Conservation (phyloP, 1,140 invertebrate species). For the Pemphigus obesinymphae region DNA sequence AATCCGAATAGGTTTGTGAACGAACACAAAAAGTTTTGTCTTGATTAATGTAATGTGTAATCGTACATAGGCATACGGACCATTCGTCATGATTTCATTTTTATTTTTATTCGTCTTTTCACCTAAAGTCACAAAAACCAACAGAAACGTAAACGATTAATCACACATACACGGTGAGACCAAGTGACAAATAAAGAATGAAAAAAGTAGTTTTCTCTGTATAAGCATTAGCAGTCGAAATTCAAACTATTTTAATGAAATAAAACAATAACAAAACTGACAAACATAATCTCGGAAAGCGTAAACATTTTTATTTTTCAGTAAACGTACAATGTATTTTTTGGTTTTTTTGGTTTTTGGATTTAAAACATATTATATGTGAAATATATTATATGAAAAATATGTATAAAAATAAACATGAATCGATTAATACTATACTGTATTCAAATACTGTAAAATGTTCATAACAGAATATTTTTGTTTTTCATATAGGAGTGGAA, state of each 20-base stretch:
- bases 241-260: not conserved
- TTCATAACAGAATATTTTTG: no score
- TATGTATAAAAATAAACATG: not conserved
- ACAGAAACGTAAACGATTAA: not conserved
- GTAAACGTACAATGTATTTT: not conserved
- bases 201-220: not conserved
- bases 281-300: not conserved
- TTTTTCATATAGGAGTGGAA: slow-evolving; percentile 81
- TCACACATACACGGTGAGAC: not conserved
- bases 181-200: not conserved
- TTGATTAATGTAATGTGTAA: slow-evolving; percentile 15
- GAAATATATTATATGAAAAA: not conserved
- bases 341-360: no score
- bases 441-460: no score
- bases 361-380: not conserved
- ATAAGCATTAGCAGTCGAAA: not conserved
- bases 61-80: not conserved
- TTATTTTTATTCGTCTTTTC: not conserved
- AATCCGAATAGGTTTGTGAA: not conserved
- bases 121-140: not conserved
- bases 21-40: not conserved
- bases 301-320: not conserved
- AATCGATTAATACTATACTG: no score
- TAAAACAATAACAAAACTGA: not conserved
- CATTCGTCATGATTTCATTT: not conserved